Evolutionary conservation across 1,140 invertebrate species (phyloP), one percentile per base, ranked within the genome.

Genomic region (Drosophila bocki): DNA sequence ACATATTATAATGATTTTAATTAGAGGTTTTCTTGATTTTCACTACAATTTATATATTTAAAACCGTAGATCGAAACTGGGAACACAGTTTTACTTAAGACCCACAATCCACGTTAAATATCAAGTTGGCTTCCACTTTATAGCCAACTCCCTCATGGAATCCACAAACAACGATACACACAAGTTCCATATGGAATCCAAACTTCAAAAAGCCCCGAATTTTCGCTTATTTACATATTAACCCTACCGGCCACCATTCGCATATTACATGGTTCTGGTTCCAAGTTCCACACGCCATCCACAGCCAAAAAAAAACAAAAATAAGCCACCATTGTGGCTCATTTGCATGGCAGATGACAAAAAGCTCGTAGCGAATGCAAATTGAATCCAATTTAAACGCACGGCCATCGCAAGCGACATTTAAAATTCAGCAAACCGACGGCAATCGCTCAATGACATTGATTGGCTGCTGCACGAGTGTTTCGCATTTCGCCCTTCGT

Each of bases 381-480:
- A 76, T 59, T 76, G 53, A 76, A 67, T 45, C 53, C 62, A 57
- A 78, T 64, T 75, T 78, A 77, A 69, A 50, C 42, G 44, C 39
- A 9, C 50, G 57, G 19, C 44, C 70, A 22, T 45, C 32, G 29
- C 50, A 11, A 37, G 61, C 41, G 45, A 22, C 37, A 17, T 35
- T 56, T 42, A 39, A 53, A 72, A 50, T 39, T 37, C 26, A 75
- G 56, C 42, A 54, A 54, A 63, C 32, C 44, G 44, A 35, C 53
- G 59, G 61, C 68, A 53, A 61, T 50, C 41, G 56, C 58, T 75
- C 69, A 61, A 60, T 82, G 82, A 85, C 82, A 80, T 85, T 84
- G 82, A 84, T 85, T 85, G 82, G 72, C 77, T 80, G 67, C 72
- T 76, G 77, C 58, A 57, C 48, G 50, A 45, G 68, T 57, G 67